Base-by-base conservation (phyloP, 2,888 invertebrate species). In the Heliconius cydno region DNA sequence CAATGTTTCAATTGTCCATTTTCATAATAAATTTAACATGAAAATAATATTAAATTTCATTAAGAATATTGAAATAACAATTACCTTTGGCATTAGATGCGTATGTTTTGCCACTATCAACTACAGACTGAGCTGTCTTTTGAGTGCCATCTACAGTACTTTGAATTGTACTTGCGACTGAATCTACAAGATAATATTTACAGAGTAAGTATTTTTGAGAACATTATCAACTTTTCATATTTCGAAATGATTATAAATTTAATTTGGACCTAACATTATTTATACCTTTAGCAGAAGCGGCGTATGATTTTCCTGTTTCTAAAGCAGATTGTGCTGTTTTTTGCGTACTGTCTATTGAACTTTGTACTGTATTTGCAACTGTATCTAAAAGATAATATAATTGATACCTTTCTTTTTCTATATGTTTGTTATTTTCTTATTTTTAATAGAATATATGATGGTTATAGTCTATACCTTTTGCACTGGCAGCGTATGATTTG, bases 401-500 rank as follows among this genome's bases (percentile, higher is more conserved):
- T 2, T 22, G 34, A 22, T 60, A 57, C 9, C 38, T 25, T 25
- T 30, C 25, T 7, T 30, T n/a, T 65, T 34, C 6, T 65, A 10
- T 41, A 41, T 28, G 2, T 25, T 65, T 28, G 9, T 34, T 34
- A 22, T 66, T 30, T 9, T 19, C 2, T 66, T 2, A 66, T 66
- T 30, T 28, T 25, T 13, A 6, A 63, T 5, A 13, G 60, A 34
- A 67, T 38, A 67, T 67, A 52, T 0, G 6, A 52, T n/a, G 60
- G 10, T n/a, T 4, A 60, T 68, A n/a, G n/a, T 25, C 22, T 28
- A 28, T 63, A 68, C 70, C 70, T 74, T 82, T 76, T 66, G 90
- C 89, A 78, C 85, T 85, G 76, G 86, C 83, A 74, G 88, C 89
- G 83, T 90, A 91, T 12, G 86, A 84, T 85, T 89, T 90, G 67